These are phyloP conservation scores for Mus spicilegus DNA, from an alignment of 2,113 vertebrate genomes.

Conservation along the genomic window DNA sequence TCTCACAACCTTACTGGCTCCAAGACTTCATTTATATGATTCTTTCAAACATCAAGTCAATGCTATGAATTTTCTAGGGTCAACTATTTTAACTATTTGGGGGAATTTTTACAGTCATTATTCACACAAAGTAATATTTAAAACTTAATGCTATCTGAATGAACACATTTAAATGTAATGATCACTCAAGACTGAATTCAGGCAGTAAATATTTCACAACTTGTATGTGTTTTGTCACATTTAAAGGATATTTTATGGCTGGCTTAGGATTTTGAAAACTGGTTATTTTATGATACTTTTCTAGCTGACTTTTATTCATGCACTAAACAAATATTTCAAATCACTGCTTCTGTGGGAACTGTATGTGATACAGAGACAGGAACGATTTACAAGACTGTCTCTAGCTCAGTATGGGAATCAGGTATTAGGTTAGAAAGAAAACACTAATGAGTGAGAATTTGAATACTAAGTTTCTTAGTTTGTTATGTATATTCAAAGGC, in stretches of 20 bases:
- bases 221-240: background rate
- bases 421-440: background rate
- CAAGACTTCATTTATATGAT: background rate
- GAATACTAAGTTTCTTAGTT: background rate
- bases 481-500: background rate
- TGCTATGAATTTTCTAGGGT: background rate
- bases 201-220: constrained; percentile 9
- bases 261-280: constrained; percentile 48
- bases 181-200: background rate
- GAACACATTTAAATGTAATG: constrained; percentile 55
- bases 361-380: background rate
- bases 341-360: background rate
- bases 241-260: constrained; percentile 43
- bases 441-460: background rate
- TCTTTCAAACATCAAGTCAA: background rate
- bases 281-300: constrained; percentile 30
- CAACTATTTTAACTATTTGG: background rate
- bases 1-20: background rate
- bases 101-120: constrained; percentile 25
- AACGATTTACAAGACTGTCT: background rate
- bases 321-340: constrained; percentile 40
- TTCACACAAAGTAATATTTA: constrained; percentile 17
- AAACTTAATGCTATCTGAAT: background rate
- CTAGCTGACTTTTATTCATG: background rate
- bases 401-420: background rate